A percentile compares a stretch with the other conserved stretches of the same genome.
Evolutionary conservation across 2,888 invertebrate species (phyloP).

Genomic region (Heliconius hortense): DNA sequence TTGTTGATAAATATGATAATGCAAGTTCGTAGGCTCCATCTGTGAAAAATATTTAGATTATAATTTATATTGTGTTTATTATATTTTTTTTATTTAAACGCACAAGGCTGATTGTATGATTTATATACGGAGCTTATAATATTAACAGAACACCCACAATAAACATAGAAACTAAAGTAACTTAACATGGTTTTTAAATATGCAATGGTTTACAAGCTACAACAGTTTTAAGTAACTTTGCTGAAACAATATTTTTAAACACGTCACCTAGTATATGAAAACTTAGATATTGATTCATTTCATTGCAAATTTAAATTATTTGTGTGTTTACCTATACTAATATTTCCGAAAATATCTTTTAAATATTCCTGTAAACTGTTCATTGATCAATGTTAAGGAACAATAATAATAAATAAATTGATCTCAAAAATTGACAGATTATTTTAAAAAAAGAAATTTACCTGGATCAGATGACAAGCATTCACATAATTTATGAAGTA

Average conservation of each 20-base stretch:
- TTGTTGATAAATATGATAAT: conserved; percentile 69
- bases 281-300: background rate
- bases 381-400: conserved; percentile 47
- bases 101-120: background rate
- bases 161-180: background rate
- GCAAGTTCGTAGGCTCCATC: conserved; percentile 77
- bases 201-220: background rate
- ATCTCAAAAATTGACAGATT: conserved; percentile 42
- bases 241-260: background rate
- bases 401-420: conserved; percentile 21
- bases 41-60: conserved; percentile 44
- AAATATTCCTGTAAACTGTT: conserved; percentile 56
- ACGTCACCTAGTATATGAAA: background rate
- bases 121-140: background rate
- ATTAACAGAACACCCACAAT: background rate
- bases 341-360: conserved; percentile 27
- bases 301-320: background rate
- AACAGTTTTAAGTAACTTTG: background rate
- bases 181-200: background rate
- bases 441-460: conserved; percentile 46
- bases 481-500: conserved; percentile 71
- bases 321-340: background rate
- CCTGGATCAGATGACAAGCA: conserved; percentile 72
- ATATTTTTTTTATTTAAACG: background rate
- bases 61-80: background rate